Evolutionary conservation across 2,113 vertebrate genomes (phyloP), one percentile per base, ranked within the genome.

Genomic region (Nycticryphes semicollaris): DNA sequence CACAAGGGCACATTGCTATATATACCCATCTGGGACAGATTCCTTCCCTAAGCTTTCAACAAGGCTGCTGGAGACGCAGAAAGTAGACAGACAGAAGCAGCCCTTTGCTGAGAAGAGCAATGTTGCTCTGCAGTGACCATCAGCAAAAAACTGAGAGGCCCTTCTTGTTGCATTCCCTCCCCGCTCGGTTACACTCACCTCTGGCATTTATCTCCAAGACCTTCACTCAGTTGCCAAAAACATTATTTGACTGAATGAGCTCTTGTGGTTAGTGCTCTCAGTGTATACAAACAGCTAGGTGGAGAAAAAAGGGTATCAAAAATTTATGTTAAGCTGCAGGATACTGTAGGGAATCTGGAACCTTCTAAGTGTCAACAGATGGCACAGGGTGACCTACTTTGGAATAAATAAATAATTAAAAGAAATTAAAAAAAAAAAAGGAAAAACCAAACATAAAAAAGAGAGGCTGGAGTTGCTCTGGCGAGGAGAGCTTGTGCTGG

Each of bases 311-410:
- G 30, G 24, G 8, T 72, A 50, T 51, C 64, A 62, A 92, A 89
- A 88, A 81, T 53, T 11, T 1, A 27, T 13, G 17, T 70, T 50
- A 77, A 86, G 63, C 28, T 67, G 64, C 47, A 78, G 51, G 66
- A 67, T 60, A 25, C 28, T 43, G 35, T 15, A 81, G 77, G 73
- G 81, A 68, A 78, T 66, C 69, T 59, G 68, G 51, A 92, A 92
- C 54, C 30, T 73, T 87, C 56, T 11, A 75, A 89, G 33, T 28
- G 84, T 67, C 84, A 87, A 39, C 77, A 86, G 86, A 90, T 80
- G 90, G 88, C 83, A 89, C 7, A 24, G 64, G 22, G 60, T 48
- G 89, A 87, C 93, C 94, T 96, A 92, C 69, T 96, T 94, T 31
- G 35, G 33, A 70, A 48, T n/a, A 82, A 87, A 91, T 48, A 87